Base-by-base conservation (phyloP, 1,140 invertebrate genomes). In the Drosophila suzukii region DNA sequence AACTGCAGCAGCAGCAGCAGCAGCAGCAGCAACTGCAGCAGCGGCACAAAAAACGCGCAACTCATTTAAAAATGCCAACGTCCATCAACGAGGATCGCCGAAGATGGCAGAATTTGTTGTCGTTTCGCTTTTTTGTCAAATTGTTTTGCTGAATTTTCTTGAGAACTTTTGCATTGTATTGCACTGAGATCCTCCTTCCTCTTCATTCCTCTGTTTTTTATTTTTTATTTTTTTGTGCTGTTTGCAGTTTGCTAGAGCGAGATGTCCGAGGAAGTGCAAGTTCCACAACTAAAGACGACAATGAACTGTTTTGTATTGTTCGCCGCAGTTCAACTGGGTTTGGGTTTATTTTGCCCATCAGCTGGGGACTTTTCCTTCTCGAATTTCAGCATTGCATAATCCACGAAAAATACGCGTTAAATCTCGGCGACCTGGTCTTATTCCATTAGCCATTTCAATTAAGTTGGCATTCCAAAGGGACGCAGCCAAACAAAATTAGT, bases 101-200 rank as follows among this genome's bases (percentile, higher is more conserved):
- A 88, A 88, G 84, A 88, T 88, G 84, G 84, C 84, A 88, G 84
- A 88, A 88, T 88, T 88, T 88, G 84, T 89, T 88, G 84, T 88
- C 84, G 84, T 88, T 88, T 88, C 84, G 84, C 84, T 88, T 88
- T 88, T 88, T 88, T 88, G 84, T 88, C 84, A 88, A 88, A 88
- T 88, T 88, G 84, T 88, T 88, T 88, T 88, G 84, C 84, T 88
- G 84, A 88, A 88, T 84, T 89, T 89, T 88, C 84, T 88, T 88
- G 84, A 88, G 84, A 88, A 88, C 84, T 88, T 88, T 88, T 88
- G 84, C 83, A 89, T 86, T 86, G 83, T 86, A 83, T 88, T 79
- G 83, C 66, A 82, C n/a, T 8, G 4, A 34, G 74, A 83, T 81
- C 72, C 78, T 58, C 55, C 73, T 58, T 41, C 49, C 59, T 49